Base-by-base conservation (phyloP, 2,888 invertebrate species). In the Chaitophorus viminalis region DNA sequence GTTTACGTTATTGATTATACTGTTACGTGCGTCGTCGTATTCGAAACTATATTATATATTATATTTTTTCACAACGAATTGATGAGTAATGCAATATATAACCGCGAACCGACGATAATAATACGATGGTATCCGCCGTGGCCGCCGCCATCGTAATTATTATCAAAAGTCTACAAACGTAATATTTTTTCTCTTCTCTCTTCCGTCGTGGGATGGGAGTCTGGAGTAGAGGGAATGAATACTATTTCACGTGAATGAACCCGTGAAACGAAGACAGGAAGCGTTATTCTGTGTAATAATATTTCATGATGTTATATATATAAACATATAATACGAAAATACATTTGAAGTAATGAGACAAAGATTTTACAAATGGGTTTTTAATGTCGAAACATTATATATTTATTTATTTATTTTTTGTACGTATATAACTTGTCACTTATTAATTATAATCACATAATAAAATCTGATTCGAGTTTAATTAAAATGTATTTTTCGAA, bases 351-450 rank as follows among this genome's bases (percentile, higher is more conserved):
- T 70, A 70, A 70, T 31, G 82, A 52, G 82, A 72, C 46, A 82
- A 82, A 82, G 74, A 74, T 74, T 82, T 74, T 54, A 74, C 60
- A 82, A 82, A 82, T 82, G 72, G 17, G 82, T 82, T 82, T 82
- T 82, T 82, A 82, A 82, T 82, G 82, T 82, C 54, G 36, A 21
- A 54, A 82, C n/a, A 54, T 33, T 31, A 29, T 29, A n/a, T 52
- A n/a, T 46, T 6, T 36, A 72, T 72, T 46, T 29, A 29, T 52
- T 72, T 82, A 54, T 65, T 39, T 54, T 72, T 82, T 54, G 14
- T 14, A 46, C 14, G 14, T 36, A 36, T 36, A 36, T 11, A 11
- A 54, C 54, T 52, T 52, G 70, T 82, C 25, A 5, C 21, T 52
- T 25, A 33, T 72, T n/a, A 74, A 54, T 74, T 79, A 79, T 36